Evolutionary conservation across 2,113 vertebrate genomes (phyloP).

Genomic region (Oplegnathus fasciatus): DNA sequence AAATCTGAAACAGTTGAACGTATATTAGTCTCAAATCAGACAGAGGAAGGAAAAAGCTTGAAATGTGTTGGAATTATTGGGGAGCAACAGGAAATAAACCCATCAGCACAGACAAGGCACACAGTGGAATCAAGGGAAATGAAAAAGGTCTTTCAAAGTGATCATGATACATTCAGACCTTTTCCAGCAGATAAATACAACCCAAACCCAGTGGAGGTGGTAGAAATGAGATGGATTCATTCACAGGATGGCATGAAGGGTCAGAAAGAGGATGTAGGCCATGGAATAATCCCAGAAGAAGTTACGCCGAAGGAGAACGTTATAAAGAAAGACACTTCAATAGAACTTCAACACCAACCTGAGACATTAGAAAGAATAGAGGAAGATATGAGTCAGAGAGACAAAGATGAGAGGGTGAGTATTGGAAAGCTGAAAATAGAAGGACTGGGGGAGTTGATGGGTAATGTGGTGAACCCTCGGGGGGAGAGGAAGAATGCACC

Average conservation of each 20-base stretch:
- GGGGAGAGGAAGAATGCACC: slow-evolving; percentile 68
- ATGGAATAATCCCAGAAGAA: slow-evolving; percentile 28
- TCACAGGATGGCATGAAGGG: slow-evolving; percentile 30
- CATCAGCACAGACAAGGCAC: slow-evolving; percentile 4
- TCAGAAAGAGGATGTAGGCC: slow-evolving; percentile 27
- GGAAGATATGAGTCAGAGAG: slow-evolving; percentile 59
- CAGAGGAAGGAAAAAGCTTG: slow-evolving; percentile 9
- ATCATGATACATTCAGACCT: slow-evolving; percentile 12
- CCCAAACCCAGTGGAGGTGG: neutral
- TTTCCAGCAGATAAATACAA: slow-evolving; percentile 26
- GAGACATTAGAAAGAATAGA: slow-evolving; percentile 55
- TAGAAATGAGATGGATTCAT: slow-evolving; percentile 21
- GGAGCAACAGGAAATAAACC: slow-evolving; percentile 28
- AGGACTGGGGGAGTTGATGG: slow-evolving; percentile 52
- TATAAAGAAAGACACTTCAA: slow-evolving; percentile 41
- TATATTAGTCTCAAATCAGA: slow-evolving; percentile 26
- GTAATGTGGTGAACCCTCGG: slow-evolving; percentile 52
- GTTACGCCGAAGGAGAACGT: neutral
- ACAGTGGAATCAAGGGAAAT: slow-evolving; percentile 17
- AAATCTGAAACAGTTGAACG: slow-evolving; percentile 25
- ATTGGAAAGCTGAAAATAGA: slow-evolving; percentile 61
- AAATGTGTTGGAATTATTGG: slow-evolving; percentile 19
- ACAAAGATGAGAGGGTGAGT: slow-evolving; percentile 53
- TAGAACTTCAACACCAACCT: slow-evolving; percentile 42
- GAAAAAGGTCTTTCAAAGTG: slow-evolving; percentile 15